Base-by-base conservation (phyloP, 2,113 vertebrate species). In the Anhinga anhinga region DNA sequence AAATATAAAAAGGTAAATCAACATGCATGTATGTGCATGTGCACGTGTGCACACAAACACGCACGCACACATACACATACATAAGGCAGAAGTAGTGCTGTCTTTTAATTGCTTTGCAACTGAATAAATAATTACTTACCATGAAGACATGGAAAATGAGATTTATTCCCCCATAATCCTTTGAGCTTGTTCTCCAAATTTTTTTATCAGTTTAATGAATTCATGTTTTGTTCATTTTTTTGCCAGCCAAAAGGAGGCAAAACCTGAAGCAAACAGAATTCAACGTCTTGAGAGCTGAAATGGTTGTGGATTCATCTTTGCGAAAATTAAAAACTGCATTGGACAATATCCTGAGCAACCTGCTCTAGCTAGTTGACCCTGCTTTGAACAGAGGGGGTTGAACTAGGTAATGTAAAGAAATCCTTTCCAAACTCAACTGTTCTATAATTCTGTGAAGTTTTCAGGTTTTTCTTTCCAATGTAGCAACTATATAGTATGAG, bases 1-100 rank as follows among this genome's bases (percentile, higher is more conserved):
- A 73, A 65, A 80, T 58, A 65, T 4, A 42, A 15, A 80, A 71
- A 92, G n/a, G 2, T 82, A 88, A 53, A 30, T 84, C 23, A 81
- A 38, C 42, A 45, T 22, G 25, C 6, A 30, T 2, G 2, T 21
- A 20, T 34, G 5, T 55, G 12, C 22, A 49, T 11, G 16, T 42
- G 40, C 15, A 36, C 3, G 5, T 21, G 22, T 23, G 14, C 40
- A 26, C 9, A 11, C 34, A 15, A 29, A 36, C 15, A 5, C 23
- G 5, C 3, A 9, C 5, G 36, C 13, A 22, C 30, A 17, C 10
- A 30, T 8, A 29, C 10, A 25, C 13, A 29, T 1, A 5, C 34
- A 34, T 2, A 2, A 67, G 44, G 38, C 40, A 90, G 38, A 82
- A 88, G 25, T 53, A n/a, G 10, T 38, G 10, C 17, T 72, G 14